A percentile compares a stretch with the other conserved stretches of the same genome.
Evolutionary conservation across 2,113 vertebrate genomes (phyloP).

Genomic region (Scytalopus superciliaris): DNA sequence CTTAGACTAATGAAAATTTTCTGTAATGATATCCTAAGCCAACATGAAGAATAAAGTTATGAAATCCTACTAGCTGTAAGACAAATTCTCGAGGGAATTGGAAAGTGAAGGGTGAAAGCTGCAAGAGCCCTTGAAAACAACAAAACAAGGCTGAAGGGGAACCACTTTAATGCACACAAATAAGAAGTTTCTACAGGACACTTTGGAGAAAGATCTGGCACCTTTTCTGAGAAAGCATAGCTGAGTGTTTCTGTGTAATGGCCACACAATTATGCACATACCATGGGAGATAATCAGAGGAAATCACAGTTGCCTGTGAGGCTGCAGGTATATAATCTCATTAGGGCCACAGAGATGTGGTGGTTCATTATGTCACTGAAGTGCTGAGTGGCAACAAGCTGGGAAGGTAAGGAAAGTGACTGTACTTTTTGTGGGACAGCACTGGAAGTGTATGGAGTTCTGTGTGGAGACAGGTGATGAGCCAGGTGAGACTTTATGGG

Average conservation of each 20-base stretch:
- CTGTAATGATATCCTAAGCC: not conserved
- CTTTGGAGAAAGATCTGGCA: not conserved
- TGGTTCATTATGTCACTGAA: not conserved
- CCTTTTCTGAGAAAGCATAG: not conserved
- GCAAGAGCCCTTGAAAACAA: not conserved
- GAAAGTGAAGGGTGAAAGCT: not conserved
- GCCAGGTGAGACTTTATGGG: not conserved
- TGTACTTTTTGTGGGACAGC: not conserved
- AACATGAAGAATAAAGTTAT: not conserved
- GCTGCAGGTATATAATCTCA: not conserved
- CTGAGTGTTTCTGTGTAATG: not conserved
- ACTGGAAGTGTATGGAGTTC: not conserved
- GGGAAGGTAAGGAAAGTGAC: not conserved
- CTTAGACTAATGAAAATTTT: not conserved
- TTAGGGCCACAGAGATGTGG: not conserved
- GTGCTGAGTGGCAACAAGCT: not conserved
- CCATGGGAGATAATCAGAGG: not conserved
- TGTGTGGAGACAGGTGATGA: not conserved
- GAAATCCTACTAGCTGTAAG: not conserved
- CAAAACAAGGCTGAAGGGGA: not conserved
- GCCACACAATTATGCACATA: not conserved
- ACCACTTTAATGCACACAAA: not conserved
- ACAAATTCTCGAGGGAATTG: not conserved
- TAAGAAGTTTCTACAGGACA: not conserved
- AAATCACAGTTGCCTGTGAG: not conserved